Conservation (phyloP, 2,113 vertebrate genomes). For the Zosterops borbonicus region DNA sequence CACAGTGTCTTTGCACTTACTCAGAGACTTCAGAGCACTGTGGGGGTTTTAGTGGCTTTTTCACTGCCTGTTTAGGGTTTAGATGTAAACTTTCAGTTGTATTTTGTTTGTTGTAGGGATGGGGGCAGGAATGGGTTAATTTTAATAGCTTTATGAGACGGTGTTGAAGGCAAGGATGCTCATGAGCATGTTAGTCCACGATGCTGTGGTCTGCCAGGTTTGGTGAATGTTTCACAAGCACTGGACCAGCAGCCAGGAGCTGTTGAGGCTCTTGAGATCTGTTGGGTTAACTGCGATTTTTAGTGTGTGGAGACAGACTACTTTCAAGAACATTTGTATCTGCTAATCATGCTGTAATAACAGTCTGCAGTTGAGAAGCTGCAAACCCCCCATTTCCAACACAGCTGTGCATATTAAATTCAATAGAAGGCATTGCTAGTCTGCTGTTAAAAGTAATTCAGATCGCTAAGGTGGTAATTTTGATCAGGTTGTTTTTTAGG, state of each 20-base stretch:
- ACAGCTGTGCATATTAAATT: conserved; percentile 56
- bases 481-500: conserved; percentile 18
- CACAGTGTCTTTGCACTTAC: accelerated
- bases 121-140: background rate
- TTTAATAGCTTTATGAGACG: background rate
- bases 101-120: background rate
- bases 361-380: conserved; percentile 21
- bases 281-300: background rate
- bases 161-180: background rate
- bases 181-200: accelerated
- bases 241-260: background rate
- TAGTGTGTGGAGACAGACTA: background rate
- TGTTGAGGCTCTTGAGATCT: background rate
- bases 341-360: conserved; percentile 49
- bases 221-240: background rate
- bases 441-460: conserved; percentile 45
- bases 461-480: background rate
- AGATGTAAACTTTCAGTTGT: background rate
- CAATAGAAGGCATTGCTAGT: background rate
- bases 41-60: accelerated
- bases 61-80: background rate
- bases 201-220: background rate
- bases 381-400: conserved; percentile 28
- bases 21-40: background rate
- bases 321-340: conserved; percentile 23